Conservation (phyloP, 2,888 invertebrate species). For the Acanthopleura granulata region DNA sequence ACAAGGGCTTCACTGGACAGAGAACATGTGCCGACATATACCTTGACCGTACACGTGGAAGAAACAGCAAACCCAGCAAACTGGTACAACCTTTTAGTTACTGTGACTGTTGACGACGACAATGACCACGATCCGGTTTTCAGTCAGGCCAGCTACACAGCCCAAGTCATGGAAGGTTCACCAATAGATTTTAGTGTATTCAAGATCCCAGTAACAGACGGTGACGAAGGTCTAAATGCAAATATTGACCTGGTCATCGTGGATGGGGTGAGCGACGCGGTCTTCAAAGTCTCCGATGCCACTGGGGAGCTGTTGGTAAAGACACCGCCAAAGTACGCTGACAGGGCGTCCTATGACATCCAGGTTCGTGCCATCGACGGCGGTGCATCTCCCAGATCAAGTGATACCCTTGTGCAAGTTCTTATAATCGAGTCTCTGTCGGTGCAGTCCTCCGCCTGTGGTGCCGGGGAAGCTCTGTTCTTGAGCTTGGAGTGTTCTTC, state of each 20-base stretch:
- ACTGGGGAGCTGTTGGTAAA: background rate
- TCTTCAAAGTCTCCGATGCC: background rate
- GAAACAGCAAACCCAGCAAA: slow-evolving; percentile 2
- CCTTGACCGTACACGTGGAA: background rate
- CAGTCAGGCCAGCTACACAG: background rate
- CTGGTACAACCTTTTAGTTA: background rate
- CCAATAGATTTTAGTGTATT: background rate
- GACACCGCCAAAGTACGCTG: background rate
- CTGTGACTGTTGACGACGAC: slow-evolving; percentile 16
- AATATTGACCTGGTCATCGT: background rate
- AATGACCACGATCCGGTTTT: slow-evolving; percentile 20
- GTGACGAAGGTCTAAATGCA: slow-evolving; percentile 12
- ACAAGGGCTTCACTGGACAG: background rate
- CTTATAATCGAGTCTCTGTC: background rate
- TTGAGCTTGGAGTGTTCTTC: slow-evolving; percentile 7
- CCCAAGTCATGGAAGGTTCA: slow-evolving; percentile 7
- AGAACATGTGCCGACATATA: background rate
- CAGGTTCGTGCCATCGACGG: background rate
- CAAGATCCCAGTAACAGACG: slow-evolving; percentile 11
- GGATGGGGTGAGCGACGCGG: background rate
- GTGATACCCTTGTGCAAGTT: background rate
- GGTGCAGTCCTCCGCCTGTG: background rate
- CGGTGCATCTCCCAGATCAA: background rate
- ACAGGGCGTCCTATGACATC: slow-evolving; percentile 1
- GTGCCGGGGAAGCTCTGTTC: background rate